Conservation (phyloP, 1,140 invertebrate species). For the Bombus haemorrhoidalis region DNA sequence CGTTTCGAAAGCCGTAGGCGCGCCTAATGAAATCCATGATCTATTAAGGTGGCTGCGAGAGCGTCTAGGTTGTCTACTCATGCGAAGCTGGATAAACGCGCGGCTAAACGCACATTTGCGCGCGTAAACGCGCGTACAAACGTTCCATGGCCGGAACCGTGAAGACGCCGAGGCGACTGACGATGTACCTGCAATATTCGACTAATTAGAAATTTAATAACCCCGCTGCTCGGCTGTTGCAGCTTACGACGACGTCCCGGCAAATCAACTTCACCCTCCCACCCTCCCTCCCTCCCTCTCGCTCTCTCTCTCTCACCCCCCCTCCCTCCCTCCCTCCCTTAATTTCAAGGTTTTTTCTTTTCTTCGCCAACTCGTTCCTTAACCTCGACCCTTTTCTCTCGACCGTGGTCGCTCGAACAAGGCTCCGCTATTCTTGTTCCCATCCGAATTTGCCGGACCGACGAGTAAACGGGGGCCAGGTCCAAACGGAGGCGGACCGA, state of each 20-base stretch:
- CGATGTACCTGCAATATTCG: conserved; percentile 71
- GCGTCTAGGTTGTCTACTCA: conserved; percentile 35
- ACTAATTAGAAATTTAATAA: conserved; percentile 79
- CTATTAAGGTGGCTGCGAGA: conserved; percentile 64
- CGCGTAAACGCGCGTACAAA: conserved; percentile 40
- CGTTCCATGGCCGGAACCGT: conserved; percentile 31
- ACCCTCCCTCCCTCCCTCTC: background rate
- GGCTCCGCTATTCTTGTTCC: background rate
- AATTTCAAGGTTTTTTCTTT: conserved; percentile 6
- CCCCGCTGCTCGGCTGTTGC: conserved; percentile 60
- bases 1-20: conserved; percentile 37
- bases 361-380: background rate
- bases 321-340: background rate
- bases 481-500: conserved; percentile 46
- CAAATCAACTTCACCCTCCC: background rate
- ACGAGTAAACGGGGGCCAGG: conserved; percentile 14
- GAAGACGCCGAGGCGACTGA: conserved; percentile 33
- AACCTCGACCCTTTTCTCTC: background rate
- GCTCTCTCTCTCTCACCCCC: background rate
- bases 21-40: conserved; percentile 73
- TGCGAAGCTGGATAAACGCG: conserved; percentile 28
- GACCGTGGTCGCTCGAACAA: background rate
- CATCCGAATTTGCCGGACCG: conserved; percentile 6
- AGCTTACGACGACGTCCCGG: conserved; percentile 65
- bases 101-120: conserved; percentile 7